phyloP scores from a whole-genome alignment of 2,797 vertebrate genomes.

The Peromyscus nudipes region DNA sequence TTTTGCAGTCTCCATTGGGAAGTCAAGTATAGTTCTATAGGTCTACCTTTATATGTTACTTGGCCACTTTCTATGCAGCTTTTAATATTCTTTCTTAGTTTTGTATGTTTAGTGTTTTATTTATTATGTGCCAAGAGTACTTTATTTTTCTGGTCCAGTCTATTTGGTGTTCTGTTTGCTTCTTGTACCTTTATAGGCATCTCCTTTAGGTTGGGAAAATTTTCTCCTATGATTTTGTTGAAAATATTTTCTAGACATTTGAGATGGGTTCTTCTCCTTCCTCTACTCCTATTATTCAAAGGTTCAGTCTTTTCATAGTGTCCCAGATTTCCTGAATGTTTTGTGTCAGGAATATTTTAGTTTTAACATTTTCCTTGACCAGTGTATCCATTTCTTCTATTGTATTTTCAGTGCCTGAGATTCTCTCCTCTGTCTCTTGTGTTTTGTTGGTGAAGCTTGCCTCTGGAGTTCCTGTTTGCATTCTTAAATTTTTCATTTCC shows the following conservation, averaged over 20 bases:
- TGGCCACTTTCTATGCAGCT: neutral
- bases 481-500: too few species aligned
- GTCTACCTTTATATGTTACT: neutral
- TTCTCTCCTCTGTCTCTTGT: neutral
- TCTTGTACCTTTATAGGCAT: neutral
- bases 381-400: too few species aligned
- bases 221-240: neutral
- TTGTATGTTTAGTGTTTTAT: neutral
- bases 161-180: neutral
- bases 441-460: too few species aligned
- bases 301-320: neutral
- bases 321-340: neutral
- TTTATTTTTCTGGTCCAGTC: neutral
- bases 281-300: neutral
- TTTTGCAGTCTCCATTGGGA: neutral
- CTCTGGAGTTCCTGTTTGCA: too few species aligned
- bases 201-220: neutral
- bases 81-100: neutral
- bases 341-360: neutral
- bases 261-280: neutral
- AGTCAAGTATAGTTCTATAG: neutral
- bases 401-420: neutral
- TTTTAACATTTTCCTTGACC: neutral
- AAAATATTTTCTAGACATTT: neutral
- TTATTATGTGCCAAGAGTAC: neutral